Evolutionary conservation across 2,797 vertebrate species (phyloP), one percentile per base, ranked within the genome.

Genomic region (Catamblyrhynchus diadema): DNA sequence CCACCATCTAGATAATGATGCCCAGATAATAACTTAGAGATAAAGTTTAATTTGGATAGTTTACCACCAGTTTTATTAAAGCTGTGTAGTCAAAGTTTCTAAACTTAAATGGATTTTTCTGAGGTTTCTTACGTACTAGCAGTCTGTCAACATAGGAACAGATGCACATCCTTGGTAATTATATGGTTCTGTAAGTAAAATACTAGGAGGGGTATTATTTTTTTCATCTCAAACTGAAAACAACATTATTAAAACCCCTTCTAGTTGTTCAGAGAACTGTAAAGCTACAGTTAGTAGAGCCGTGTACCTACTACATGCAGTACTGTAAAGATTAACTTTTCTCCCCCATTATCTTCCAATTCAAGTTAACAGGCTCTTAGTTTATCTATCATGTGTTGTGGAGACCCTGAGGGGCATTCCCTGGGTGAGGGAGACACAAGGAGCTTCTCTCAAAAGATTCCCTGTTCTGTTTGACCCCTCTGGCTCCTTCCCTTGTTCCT

Each of bases 321-420:
- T 23, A 23, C 21, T 23, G 56, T 74, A 90, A 94, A 93, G 81
- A 95, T 97, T 85, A 28, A 80, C 95, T 97, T 97, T 88, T 60
- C 25, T 94, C 67, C 53, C 74, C 45, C 27, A 59, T 83, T 94
- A 53, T 79, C 86, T 97, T 94, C 89, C 95, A 93, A 57, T 74
- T 95, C 37, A 95, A 88, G 96, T 97, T 95, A 96, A 87, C 61
- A 93, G 71, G 50, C 80, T 95, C 90, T 96, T 95, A 91, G 57
- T 91, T 96, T 96, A 86, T 90, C 78, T 59, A 20, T 92, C 86
- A 97, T 95, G 93, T 54, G 12, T 53, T 32, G 30, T 53, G 30
- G 30, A 14, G 51, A 21, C 51, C 30, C 51, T 53, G 30, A 53
- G 30, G 28, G 51, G 28, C 18, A 53, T 53, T 32, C 30, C 51